These are phyloP conservation scores for Linepithema humile DNA, from an alignment of 1,140 invertebrate species.

Conservation along the genomic window DNA sequence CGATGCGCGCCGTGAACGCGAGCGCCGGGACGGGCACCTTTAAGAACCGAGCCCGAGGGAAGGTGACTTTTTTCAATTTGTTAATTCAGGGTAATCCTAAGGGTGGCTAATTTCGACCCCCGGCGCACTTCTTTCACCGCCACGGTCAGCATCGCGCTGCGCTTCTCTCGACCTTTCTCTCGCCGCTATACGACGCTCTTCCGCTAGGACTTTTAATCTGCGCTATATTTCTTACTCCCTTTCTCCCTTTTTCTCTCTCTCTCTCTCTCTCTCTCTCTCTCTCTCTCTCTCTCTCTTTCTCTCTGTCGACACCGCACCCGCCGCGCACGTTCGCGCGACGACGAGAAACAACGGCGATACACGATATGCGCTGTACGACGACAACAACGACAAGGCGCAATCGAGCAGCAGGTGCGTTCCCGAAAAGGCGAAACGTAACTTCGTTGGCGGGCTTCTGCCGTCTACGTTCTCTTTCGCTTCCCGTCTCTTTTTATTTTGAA, in stretches of 20 bases:
- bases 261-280: constrained; percentile 30
- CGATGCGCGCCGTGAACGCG: constrained; percentile 31
- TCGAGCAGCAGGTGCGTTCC: constrained; percentile 49
- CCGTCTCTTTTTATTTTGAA: constrained; percentile 53
- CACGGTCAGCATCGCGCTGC: constrained; percentile 16
- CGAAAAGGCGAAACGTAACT: constrained; percentile 49
- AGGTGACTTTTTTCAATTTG: constrained; percentile 80
- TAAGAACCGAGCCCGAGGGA: constrained; percentile 60
- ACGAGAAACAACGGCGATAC: constrained; percentile 31
- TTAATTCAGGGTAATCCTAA: constrained; percentile 80
- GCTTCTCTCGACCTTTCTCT: constrained; percentile 51
- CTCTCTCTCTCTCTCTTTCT: constrained; percentile 40
- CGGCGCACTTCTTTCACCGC: constrained; percentile 49
- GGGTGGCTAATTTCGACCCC: constrained; percentile 77
- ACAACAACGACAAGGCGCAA: constrained; percentile 7
- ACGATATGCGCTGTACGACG: background rate
- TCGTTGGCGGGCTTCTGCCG: constrained; percentile 11
- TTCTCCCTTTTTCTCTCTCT: background rate
- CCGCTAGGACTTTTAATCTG: constrained; percentile 75
- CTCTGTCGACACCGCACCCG: background rate
- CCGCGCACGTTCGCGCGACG: constrained; percentile 7
- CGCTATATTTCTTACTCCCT: constrained; percentile 58
- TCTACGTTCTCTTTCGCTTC: background rate
- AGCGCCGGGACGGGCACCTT: constrained; percentile 53
- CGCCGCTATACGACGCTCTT: constrained; percentile 13